A percentile compares a stretch with the other conserved stretches of the same genome.
Evolutionary conservation across 2,113 vertebrate genomes (phyloP).

Genomic region (Microcebus tavaratra): DNA sequence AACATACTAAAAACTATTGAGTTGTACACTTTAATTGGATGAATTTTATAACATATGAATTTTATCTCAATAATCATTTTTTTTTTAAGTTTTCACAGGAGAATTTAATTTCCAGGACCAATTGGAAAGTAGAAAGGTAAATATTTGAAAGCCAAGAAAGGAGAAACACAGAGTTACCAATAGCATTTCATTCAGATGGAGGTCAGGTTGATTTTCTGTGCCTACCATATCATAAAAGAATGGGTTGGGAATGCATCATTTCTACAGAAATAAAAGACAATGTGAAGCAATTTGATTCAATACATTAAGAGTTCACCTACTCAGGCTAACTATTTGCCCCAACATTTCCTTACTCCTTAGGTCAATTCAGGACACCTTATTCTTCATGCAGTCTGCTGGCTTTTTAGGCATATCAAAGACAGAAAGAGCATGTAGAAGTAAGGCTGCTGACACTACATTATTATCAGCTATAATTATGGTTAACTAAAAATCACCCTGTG

Average conservation of each 20-base stretch:
- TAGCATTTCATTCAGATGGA: not conserved
- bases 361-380: not conserved
- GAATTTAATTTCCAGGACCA: not conserved
- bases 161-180: not conserved
- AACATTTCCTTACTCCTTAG: not conserved
- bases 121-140: not conserved
- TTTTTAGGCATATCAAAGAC: slow-evolving; percentile 34
- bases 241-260: not conserved
- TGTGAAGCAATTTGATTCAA: too few relatives aligned
- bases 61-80: too few relatives aligned
- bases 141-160: not conserved
- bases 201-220: not conserved
- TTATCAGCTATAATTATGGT: slow-evolving; percentile 34
- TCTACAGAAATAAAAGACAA: too few relatives aligned
- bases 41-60: too few relatives aligned
- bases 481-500: slow-evolving; percentile 33
- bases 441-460: not conserved
- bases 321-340: not conserved
- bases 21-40: too few relatives aligned
- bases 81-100: too few relatives aligned
- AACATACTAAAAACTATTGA: too few relatives aligned
- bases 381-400: not conserved
- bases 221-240: not conserved
- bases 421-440: slow-evolving; percentile 5
- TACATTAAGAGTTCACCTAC: too few relatives aligned